A percentile compares a stretch with the other conserved stretches of the same genome.
Evolutionary conservation across 1,140 invertebrate genomes (phyloP).

Genomic region (Varroa destructor): DNA sequence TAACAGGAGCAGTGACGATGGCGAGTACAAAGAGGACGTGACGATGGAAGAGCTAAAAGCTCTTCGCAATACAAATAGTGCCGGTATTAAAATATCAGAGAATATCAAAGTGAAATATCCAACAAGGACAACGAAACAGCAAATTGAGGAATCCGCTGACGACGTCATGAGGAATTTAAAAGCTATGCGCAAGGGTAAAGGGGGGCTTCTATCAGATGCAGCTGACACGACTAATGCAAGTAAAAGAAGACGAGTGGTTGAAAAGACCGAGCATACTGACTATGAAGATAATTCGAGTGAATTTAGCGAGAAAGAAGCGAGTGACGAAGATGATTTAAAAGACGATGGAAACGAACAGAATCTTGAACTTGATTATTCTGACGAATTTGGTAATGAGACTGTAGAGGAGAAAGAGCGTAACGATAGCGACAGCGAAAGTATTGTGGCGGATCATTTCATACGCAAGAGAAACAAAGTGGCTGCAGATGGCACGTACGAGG

Average conservation of each 20-base stretch:
- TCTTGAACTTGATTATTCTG: slow-evolving; percentile 35
- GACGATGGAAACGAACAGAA: slow-evolving; percentile 35
- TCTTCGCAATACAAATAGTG: too few relatives aligned
- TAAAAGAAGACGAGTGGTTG: slow-evolving; percentile 31
- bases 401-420: slow-evolving; percentile 28
- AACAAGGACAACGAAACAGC: not conserved
- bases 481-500: slow-evolving; percentile 54
- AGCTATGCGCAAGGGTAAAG: slow-evolving; percentile 34
- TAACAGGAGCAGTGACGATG: not conserved
- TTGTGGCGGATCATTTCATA: slow-evolving; percentile 28
- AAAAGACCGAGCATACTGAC: not conserved
- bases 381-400: slow-evolving; percentile 30
- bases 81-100: slow-evolving; percentile 9
- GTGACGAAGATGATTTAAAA: slow-evolving; percentile 30
- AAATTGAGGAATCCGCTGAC: not conserved
- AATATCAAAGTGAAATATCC: slow-evolving; percentile 28
- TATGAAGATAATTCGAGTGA: slow-evolving; percentile 27
- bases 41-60: too few relatives aligned
- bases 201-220: slow-evolving; percentile 41
- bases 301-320: slow-evolving; percentile 31
- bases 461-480: slow-evolving; percentile 33
- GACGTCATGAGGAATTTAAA: slow-evolving; percentile 34
- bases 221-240: slow-evolving; percentile 39
- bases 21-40: not conserved
- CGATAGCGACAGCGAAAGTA: slow-evolving; percentile 19